phyloP scores from a whole-genome alignment of 1,140 invertebrate genomes.

The Pinna nobilis region DNA sequence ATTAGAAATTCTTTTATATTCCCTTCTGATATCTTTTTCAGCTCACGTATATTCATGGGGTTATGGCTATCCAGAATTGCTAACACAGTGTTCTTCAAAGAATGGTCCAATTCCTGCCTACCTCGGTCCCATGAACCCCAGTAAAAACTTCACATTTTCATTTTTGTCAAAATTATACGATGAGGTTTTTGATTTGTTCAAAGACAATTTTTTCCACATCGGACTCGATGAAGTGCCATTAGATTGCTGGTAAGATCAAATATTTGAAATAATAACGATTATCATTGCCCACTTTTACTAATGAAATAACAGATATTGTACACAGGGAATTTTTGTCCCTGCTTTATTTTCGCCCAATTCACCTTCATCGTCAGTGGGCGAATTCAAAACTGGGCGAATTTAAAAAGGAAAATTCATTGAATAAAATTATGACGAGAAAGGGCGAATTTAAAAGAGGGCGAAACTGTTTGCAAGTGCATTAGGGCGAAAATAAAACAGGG shows the following conservation, averaged over 20 bases:
- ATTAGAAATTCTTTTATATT: neutral
- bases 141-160: slow-evolving; percentile 56
- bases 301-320: too few species aligned
- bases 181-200: slow-evolving; percentile 66
- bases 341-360: too few species aligned
- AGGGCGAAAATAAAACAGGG: too few species aligned
- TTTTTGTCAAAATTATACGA: slow-evolving; percentile 62
- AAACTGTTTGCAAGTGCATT: too few species aligned
- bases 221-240: slow-evolving; percentile 93
- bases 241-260: slow-evolving; percentile 84
- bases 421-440: too few species aligned
- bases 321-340: too few species aligned
- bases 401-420: too few species aligned
- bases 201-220: slow-evolving; percentile 68
- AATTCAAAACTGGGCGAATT: too few species aligned
- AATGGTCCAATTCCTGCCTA: slow-evolving; percentile 31
- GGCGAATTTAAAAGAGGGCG: too few species aligned
- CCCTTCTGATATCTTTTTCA: slow-evolving; percentile 65
- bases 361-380: too few species aligned
- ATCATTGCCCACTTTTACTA: too few species aligned
- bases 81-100: slow-evolving; percentile 81
- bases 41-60: slow-evolving; percentile 91
- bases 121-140: slow-evolving; percentile 60
- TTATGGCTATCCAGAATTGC: slow-evolving; percentile 79
- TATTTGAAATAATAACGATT: too few species aligned